Evolutionary conservation across 2,888 invertebrate genomes (phyloP).

Genomic region (Luffia ferchaultella): DNA sequence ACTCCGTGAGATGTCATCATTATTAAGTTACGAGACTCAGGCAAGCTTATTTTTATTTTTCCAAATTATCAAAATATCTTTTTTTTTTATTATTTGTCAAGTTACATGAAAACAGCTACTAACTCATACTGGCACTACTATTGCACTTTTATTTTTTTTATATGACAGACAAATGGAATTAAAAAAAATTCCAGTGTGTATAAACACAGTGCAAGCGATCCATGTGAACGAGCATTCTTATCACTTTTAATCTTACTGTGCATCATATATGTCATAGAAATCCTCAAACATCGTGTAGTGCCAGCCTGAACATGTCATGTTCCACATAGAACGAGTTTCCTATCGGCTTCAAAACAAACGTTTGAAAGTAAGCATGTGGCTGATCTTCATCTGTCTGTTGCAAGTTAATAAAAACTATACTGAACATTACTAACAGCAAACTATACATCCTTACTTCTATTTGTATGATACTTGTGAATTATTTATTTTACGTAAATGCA

Average conservation of each 20-base stretch:
- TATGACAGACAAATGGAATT: conserved; percentile 5
- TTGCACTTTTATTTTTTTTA: not conserved
- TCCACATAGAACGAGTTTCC: conserved; percentile 91
- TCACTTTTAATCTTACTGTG: conserved; percentile 4
- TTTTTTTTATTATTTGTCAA: not conserved
- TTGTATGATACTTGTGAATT: too few species aligned
- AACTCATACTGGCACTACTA: not conserved
- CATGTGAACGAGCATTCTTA: too few species aligned
- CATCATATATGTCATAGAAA: not conserved
- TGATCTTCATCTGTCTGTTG: conserved; percentile 94
- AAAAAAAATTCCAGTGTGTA: not conserved
- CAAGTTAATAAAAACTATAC: conserved; percentile 30
- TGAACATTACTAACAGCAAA: too few species aligned
- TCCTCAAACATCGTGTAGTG: conserved; percentile 77
- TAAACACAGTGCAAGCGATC: too few species aligned
- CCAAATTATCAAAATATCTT: not conserved
- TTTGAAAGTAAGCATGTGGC: conserved; percentile 92
- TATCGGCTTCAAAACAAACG: conserved; percentile 91
- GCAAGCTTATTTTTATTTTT: not conserved
- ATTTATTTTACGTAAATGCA: too few species aligned
- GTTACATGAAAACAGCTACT: too few species aligned
- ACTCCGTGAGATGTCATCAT: too few species aligned
- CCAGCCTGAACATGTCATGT: conserved; percentile 94
- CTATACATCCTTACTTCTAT: too few species aligned
- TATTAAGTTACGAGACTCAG: too few species aligned